Evolutionary conservation across 2,888 invertebrate genomes (phyloP).

Genomic region (Neoitamus cyanurus): DNA sequence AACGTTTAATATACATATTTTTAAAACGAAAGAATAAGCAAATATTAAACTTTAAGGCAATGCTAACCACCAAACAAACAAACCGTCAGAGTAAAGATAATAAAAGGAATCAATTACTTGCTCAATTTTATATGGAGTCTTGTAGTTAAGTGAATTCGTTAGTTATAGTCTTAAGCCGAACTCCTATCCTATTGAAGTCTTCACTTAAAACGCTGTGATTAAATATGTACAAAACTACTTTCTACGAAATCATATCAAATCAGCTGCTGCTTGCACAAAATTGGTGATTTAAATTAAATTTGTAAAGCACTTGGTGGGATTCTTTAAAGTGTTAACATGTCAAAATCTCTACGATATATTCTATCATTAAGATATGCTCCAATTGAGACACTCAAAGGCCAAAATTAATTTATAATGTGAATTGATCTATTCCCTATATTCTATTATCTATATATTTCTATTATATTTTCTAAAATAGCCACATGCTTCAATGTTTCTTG

Average conservation of each 20-base stretch:
- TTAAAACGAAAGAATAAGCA: not conserved
- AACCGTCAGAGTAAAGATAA: not conserved
- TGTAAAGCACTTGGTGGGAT: not conserved
- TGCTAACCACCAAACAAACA: not conserved
- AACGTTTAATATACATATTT: not conserved
- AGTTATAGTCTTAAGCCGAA: not conserved
- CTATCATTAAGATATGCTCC: too few relatives aligned
- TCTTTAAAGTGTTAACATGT: not conserved
- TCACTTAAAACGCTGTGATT: constrained; percentile 27
- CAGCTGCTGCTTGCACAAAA: not conserved
- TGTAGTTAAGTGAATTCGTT: constrained; percentile 13
- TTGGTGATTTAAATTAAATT: not conserved
- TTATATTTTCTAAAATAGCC: too few relatives aligned
- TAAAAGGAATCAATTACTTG: constrained; percentile 7
- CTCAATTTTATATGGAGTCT: not conserved
- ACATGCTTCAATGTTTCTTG: too few relatives aligned
- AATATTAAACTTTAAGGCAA: not conserved
- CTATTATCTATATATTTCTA: too few relatives aligned
- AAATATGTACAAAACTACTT: constrained; percentile 15
- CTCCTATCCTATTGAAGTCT: not conserved
- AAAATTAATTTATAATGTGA: too few relatives aligned
- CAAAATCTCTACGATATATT: too few relatives aligned
- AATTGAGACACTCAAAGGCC: too few relatives aligned
- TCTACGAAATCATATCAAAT: not conserved
- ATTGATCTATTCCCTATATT: too few relatives aligned